Conservation (phyloP, 2,797 vertebrate species). For the Gymnocypris eckloni region DNA sequence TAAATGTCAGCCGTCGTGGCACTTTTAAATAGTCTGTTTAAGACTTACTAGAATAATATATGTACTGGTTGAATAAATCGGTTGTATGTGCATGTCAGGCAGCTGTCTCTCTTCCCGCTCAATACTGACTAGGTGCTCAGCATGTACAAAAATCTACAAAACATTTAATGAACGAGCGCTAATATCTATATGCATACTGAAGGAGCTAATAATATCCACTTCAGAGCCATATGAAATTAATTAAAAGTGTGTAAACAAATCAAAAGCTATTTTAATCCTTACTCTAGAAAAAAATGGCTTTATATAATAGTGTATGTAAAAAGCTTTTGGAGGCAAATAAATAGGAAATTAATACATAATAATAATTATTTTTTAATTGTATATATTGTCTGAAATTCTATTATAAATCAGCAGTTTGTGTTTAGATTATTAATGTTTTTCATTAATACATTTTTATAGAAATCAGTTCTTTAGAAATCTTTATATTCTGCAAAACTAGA, state of each 20-base stretch:
- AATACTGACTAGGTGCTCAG: not conserved
- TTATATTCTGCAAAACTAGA: not conserved
- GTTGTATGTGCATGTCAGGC: conserved; percentile 43
- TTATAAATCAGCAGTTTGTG: not conserved
- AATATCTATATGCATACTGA: conserved; percentile 28
- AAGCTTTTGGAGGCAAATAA: not conserved
- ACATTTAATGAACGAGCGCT: conserved; percentile 33
- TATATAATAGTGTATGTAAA: not conserved
- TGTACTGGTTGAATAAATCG: conserved; percentile 51
- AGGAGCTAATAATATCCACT: conserved; percentile 13
- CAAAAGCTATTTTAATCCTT: not conserved
- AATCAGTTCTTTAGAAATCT: not conserved
- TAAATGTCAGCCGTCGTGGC: conserved; percentile 6
- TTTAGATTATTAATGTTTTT: not conserved
- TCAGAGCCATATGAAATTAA: not conserved
- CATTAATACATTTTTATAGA: too few species aligned
- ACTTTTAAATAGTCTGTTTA: conserved; percentile 39
- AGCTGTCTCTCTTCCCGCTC: conserved; percentile 47
- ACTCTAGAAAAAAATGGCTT: not conserved
- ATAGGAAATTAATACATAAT: not conserved
- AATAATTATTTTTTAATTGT: not conserved
- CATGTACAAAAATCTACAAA: conserved; percentile 39
- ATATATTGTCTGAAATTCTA: not conserved
- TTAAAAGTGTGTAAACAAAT: not conserved
- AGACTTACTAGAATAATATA: conserved; percentile 47